These are phyloP conservation scores for Brachylomia viminalis DNA, from an alignment of 2,888 invertebrate species.

Conservation along the genomic window DNA sequence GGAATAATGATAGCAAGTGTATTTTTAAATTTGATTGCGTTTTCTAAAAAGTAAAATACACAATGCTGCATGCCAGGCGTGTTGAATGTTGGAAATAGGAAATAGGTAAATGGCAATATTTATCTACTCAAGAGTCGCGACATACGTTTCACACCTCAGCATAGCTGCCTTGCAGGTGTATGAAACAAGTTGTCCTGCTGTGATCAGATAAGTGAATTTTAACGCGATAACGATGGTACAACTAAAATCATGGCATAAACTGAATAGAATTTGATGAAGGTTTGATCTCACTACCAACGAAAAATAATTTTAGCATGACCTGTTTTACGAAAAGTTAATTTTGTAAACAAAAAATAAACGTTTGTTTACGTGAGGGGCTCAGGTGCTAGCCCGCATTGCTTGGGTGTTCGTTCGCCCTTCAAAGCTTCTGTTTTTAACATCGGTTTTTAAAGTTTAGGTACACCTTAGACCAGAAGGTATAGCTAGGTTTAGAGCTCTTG, in stretches of 20 bases:
- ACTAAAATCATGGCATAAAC: background rate
- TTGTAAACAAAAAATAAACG: slow-evolving; percentile 45
- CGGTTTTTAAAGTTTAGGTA: slow-evolving; percentile 14
- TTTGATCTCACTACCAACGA: background rate
- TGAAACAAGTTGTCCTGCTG: background rate
- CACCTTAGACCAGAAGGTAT: background rate
- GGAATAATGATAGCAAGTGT: slow-evolving; percentile 34
- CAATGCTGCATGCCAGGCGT: background rate
- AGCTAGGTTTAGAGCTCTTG: background rate
- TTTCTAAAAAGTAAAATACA: slow-evolving; percentile 19
- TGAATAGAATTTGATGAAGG: slow-evolving; percentile 9
- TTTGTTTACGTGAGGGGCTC: slow-evolving; percentile 52
- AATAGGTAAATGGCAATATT: background rate
- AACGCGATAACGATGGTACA: background rate
- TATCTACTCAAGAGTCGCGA: background rate
- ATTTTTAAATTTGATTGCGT: slow-evolving; percentile 33
- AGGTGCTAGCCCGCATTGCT: slow-evolving; percentile 40
- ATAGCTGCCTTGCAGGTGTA: background rate
- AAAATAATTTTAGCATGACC: slow-evolving; percentile 41
- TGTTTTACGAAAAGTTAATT: slow-evolving; percentile 36
- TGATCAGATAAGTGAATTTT: background rate
- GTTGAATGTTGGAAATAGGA: background rate
- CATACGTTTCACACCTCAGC: too few species aligned
- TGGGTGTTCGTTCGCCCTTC: slow-evolving; percentile 13
- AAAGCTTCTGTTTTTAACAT: slow-evolving; percentile 23